Evolutionary conservation across 2,888 invertebrate genomes (phyloP), one percentile per base, ranked within the genome.

Genomic region (Aromia moschata): DNA sequence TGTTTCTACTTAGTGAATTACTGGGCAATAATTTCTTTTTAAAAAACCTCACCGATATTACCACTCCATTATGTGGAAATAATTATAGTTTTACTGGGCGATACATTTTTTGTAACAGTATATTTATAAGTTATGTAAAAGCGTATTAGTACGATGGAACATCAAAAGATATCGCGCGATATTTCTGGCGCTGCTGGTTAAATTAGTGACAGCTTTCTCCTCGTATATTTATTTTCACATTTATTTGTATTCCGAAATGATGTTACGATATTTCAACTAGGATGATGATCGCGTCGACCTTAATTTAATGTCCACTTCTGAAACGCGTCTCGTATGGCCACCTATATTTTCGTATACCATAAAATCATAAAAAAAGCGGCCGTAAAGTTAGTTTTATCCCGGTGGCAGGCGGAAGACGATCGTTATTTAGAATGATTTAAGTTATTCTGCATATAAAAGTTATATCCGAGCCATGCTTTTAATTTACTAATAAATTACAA

Each of bases 191-290:
- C 10, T 2, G 11, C 20, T 43, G 17, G 41, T 41, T 18, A 41
- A 41, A 17, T 20, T 43, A 9, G 14, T 43, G 43, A 43, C 43
- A 20, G 15, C 7, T 43, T 10, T 18, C 25, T 43, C 20, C 43
- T 20, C 25, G 18, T 43, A 12, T 43, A 43, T 43, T 20, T 43
- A 20, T 43, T 43, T 43, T 25, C 12, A 7, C 20, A 43, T 43
- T n/a, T 17, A 41, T 41, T 41, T 41, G 17, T 41, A 41, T 41
- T n/a, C 17, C 41, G 17, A 18, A 41, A 41, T 17, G n/a, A n/a
- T 41, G 16, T 18, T 5, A n/a, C 1, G 18, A 16, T 41, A 16
- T 41, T 2, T 41, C 11, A 18, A 16, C 16, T 5, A 18, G n/a
- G 41, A 41, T 25, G 17, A 41, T 18, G 41, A 10, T 9, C 2